These are phyloP conservation scores for Volucella inanis DNA, from an alignment of 2,888 invertebrate species.

Conservation along the genomic window DNA sequence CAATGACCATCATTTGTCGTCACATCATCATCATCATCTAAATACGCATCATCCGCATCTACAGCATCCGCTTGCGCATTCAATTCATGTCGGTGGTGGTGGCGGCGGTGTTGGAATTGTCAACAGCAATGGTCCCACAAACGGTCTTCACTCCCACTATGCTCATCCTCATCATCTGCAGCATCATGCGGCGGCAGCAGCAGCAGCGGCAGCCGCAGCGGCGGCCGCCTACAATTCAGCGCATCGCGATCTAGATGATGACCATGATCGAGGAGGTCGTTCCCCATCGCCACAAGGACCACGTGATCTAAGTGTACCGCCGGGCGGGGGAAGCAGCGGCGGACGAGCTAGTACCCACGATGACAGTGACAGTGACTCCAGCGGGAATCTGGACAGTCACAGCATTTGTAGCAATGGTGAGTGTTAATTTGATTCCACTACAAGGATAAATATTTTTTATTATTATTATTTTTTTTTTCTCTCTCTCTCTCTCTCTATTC, in stretches of 20 bases:
- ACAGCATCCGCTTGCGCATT: slow-evolving; percentile 79
- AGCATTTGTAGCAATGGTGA: slow-evolving; percentile 78
- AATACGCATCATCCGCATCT: slow-evolving; percentile 73
- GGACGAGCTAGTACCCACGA: slow-evolving; percentile 82
- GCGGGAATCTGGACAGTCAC: slow-evolving; percentile 80
- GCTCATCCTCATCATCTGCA: slow-evolving; percentile 71
- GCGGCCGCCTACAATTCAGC: slow-evolving; percentile 76
- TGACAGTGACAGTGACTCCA: slow-evolving; percentile 83
- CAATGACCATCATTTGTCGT: slow-evolving; percentile 74
- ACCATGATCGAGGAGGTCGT: slow-evolving; percentile 80
- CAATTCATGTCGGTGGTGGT: slow-evolving; percentile 56
- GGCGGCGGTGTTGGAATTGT: slow-evolving; percentile 46
- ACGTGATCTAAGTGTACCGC: slow-evolving; percentile 77
- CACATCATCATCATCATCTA: slow-evolving; percentile 75
- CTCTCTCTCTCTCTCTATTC: background rate
- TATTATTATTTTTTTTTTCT: background rate
- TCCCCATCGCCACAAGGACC: slow-evolving; percentile 82
- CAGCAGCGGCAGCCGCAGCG: slow-evolving; percentile 79
- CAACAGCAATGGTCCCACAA: slow-evolving; percentile 62
- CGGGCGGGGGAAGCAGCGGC: slow-evolving; percentile 77
- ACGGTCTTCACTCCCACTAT: slow-evolving; percentile 69
- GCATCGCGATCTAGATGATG: slow-evolving; percentile 78
- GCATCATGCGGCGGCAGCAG: slow-evolving; percentile 77
- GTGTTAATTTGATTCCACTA: slow-evolving; percentile 10
- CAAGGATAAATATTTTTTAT: slow-evolving; percentile 35